These are phyloP conservation scores for Maniola jurtina DNA, from an alignment of 1,140 invertebrate species.

Conservation along the genomic window DNA sequence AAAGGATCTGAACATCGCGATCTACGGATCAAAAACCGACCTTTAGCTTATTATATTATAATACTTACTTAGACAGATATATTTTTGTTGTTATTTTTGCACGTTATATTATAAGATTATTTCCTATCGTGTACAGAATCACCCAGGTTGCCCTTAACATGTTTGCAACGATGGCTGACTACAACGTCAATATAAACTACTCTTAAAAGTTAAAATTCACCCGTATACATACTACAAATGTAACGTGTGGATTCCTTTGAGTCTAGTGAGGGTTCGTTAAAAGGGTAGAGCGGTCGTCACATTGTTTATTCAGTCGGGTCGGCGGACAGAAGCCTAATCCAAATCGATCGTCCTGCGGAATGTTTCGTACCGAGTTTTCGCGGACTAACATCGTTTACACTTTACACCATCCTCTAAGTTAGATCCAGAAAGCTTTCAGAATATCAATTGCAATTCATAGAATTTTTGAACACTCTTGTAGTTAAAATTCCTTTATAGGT, in stretches of 20 bases:
- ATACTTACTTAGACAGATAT: no score
- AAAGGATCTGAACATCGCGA: no score
- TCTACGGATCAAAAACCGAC: no score
- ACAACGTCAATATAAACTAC: background rate
- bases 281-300: constrained; percentile 65
- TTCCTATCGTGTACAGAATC: no score
- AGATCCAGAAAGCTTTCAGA: constrained; percentile 10
- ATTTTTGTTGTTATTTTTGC: no score
- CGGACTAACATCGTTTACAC: constrained; percentile 25
- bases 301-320: constrained; percentile 68
- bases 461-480: no score
- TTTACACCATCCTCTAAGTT: constrained; percentile 18
- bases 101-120: no score
- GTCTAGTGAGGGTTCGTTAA: constrained; percentile 57
- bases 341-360: constrained; percentile 37
- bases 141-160: no score
- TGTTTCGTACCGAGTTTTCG: constrained; percentile 30
- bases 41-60: no score
- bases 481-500: no score
- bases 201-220: constrained; percentile 17
- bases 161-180: background rate
- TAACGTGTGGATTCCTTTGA: constrained; percentile 35
- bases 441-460: background rate
- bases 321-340: constrained; percentile 41
- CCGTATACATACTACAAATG: constrained; percentile 13